Evolutionary conservation across 2,888 invertebrate genomes (phyloP).

Genomic region (Hemaris fuciformis): DNA sequence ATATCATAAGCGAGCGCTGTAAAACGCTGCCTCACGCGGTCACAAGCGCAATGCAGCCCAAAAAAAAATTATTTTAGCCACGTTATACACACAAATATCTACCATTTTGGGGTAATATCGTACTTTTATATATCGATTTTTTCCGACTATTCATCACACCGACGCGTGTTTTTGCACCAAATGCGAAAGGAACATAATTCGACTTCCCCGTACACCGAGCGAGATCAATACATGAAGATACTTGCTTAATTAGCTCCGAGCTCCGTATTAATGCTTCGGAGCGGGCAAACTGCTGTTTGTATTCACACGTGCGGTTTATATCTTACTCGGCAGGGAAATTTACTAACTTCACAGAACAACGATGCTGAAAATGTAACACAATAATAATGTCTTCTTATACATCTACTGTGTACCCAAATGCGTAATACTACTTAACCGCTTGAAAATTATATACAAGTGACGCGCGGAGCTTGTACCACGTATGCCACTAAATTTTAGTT

Average conservation of each 20-base stretch:
- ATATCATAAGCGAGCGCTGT: slow-evolving; percentile 60
- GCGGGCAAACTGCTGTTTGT: not conserved
- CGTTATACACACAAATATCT: not conserved
- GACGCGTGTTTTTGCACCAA: not conserved
- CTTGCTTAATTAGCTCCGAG: not conserved
- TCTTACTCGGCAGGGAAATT: not conserved
- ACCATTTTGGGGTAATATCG: not conserved
- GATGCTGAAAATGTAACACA: slow-evolving; percentile 20
- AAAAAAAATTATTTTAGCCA: slow-evolving; percentile 30
- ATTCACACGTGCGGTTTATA: slow-evolving; percentile 9
- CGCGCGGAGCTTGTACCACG: slow-evolving; percentile 65
- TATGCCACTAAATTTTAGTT: slow-evolving; percentile 76
- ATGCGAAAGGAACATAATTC: not conserved
- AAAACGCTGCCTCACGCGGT: slow-evolving; percentile 45
- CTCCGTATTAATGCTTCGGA: not conserved
- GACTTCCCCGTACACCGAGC: slow-evolving; percentile 42
- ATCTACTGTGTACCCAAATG: slow-evolving; percentile 43
- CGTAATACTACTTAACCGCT: slow-evolving; percentile 65
- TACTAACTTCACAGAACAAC: slow-evolving; percentile 1
- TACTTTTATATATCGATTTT: not conserved
- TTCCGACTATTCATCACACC: not conserved
- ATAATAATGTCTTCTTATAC: slow-evolving; percentile 38
- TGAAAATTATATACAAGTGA: slow-evolving; percentile 72
- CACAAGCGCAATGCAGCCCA: slow-evolving; percentile 49
- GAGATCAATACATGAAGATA: slow-evolving; percentile 25